Conservation (phyloP, 2,113 vertebrate species). For the Arenaria interpres region DNA sequence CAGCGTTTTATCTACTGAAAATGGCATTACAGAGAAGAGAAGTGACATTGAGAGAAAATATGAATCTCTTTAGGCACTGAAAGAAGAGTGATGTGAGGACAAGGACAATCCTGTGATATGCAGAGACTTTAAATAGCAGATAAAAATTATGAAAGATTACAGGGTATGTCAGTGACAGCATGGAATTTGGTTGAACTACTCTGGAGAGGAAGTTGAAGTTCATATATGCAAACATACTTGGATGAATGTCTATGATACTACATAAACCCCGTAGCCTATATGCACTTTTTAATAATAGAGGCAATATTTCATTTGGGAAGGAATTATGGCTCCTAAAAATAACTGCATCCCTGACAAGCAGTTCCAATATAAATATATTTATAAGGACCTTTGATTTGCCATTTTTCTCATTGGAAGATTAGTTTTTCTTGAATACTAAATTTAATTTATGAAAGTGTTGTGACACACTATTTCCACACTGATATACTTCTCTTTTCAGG, state of each 20-base stretch:
- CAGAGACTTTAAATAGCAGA: neutral
- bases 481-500: neutral
- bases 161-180: neutral
- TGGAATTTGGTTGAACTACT: neutral
- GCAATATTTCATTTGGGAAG: neutral
- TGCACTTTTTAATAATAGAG: neutral
- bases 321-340: neutral
- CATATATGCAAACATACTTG: neutral
- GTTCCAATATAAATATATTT: neutral
- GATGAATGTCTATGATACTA: neutral
- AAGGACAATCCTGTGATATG: neutral
- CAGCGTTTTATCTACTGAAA: neutral
- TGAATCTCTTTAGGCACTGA: neutral
- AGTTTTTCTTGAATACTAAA: neutral
- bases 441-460: neutral
- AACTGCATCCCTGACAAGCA: neutral
- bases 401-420: neutral
- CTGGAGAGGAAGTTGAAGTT: neutral
- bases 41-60: neutral
- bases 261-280: neutral
- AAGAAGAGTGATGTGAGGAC: neutral
- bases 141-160: neutral
- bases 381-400: neutral
- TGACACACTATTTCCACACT: neutral
- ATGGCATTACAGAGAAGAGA: neutral